phyloP scores from a whole-genome alignment of 2,797 vertebrate species.

The Luscinia megarhynchos region DNA sequence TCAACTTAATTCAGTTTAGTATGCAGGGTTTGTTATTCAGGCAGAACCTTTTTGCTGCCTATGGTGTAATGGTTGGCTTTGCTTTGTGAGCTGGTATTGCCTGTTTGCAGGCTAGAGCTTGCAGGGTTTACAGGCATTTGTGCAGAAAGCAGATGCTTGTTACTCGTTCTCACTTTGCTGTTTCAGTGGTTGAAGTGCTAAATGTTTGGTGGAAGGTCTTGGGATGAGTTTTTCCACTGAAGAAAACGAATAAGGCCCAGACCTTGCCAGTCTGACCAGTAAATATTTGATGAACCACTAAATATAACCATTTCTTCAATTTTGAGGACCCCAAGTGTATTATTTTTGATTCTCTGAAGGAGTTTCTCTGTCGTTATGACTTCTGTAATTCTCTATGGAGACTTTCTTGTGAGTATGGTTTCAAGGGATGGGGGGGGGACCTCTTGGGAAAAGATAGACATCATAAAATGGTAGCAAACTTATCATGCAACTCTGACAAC shows the following conservation, averaged over 20 bases:
- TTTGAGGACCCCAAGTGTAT: neutral
- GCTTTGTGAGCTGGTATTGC: neutral
- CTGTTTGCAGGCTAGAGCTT: neutral
- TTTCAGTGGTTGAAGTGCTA: neutral
- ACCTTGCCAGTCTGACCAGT: neutral
- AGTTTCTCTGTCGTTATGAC: neutral
- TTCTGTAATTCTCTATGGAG: neutral
- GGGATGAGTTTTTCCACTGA: neutral
- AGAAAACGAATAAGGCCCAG: neutral
- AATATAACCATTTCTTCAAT: neutral
- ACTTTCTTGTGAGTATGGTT: neutral
- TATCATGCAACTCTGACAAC: neutral
- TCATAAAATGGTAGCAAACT: neutral
- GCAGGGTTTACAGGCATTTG: neutral
- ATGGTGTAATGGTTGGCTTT: neutral
- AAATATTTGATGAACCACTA: neutral
- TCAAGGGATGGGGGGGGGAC: neutral
- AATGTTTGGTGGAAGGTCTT: neutral
- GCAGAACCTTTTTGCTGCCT: constrained; percentile 12
- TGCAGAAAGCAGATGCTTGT: neutral
- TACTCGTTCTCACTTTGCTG: neutral
- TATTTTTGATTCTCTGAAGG: neutral
- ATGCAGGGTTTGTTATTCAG: neutral
- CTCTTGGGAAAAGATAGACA: neutral
- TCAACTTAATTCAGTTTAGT: neutral